A percentile compares a stretch with the other conserved stretches of the same genome.
Evolutionary conservation across 1,140 invertebrate species (phyloP).

Genomic region (Limonius californicus): DNA sequence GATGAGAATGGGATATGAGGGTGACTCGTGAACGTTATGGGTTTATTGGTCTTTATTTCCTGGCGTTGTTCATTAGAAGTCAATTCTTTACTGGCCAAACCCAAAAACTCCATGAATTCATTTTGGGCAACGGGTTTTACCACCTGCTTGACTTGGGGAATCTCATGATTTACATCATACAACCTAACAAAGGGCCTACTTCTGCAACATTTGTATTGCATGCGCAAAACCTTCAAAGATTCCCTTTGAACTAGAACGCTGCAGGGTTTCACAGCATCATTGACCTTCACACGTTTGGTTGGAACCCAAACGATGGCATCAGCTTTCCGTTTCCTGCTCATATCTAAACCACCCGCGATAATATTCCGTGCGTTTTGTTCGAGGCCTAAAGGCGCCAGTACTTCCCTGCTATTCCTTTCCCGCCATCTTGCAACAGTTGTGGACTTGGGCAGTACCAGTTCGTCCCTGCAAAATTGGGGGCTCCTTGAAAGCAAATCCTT

Average conservation of each 20-base stretch:
- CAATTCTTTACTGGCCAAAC: constrained; percentile 16
- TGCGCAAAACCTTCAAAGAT: background rate
- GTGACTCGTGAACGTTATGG: constrained; percentile 20
- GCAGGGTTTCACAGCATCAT: background rate
- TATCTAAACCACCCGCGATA: constrained; percentile 5
- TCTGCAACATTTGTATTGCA: background rate
- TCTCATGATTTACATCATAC: constrained; percentile 17
- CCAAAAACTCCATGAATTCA: constrained; percentile 25
- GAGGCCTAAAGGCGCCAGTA: background rate
- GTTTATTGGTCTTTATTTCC: background rate
- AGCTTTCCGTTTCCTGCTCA: background rate
- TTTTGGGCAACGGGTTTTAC: constrained; percentile 20
- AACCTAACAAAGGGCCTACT: constrained; percentile 15
- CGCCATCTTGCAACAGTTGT: background rate
- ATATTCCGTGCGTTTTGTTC: background rate
- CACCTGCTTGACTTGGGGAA: constrained; percentile 11
- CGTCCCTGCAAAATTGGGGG: background rate
- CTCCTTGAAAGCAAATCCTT: background rate
- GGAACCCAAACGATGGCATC: background rate
- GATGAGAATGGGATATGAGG: constrained; percentile 33
- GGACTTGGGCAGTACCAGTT: background rate
- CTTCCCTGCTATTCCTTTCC: background rate
- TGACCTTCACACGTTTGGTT: background rate
- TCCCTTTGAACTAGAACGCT: background rate
- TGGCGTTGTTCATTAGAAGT: background rate